Conservation (phyloP, 1,140 invertebrate genomes). For the Bombus terrestris region DNA sequence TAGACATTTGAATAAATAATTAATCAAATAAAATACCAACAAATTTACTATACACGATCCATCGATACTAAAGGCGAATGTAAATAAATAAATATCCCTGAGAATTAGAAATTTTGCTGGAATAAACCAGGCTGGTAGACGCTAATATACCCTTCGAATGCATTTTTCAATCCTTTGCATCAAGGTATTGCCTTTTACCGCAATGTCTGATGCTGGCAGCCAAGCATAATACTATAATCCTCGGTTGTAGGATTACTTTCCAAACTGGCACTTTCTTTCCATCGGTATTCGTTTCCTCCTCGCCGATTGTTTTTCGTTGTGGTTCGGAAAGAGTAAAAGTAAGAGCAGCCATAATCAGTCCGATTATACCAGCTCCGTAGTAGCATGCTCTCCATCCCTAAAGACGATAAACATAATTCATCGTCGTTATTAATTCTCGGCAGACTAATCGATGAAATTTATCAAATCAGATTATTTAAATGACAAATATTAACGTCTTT, state of each 20-base stretch:
- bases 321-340: slow-evolving; percentile 92
- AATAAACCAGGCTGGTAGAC: slow-evolving; percentile 35
- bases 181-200: slow-evolving; percentile 83
- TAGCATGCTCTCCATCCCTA: slow-evolving; percentile 95
- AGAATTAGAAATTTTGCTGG: not conserved
- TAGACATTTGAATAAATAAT: too few relatives aligned
- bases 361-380: slow-evolving; percentile 91
- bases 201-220: slow-evolving; percentile 96
- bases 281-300: slow-evolving; percentile 81
- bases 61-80: not conserved
- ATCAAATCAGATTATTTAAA: too few relatives aligned
- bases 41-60: too few relatives aligned
- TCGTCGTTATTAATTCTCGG: too few relatives aligned
- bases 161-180: slow-evolving; percentile 55
- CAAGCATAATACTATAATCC: slow-evolving; percentile 91
- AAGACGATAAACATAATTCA: not conserved
- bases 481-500: too few relatives aligned
- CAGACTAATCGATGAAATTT: too few relatives aligned
- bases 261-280: slow-evolving; percentile 85
- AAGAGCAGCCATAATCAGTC: slow-evolving; percentile 88
- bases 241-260: slow-evolving; percentile 89
- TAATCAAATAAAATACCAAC: too few relatives aligned
- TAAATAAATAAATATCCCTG: not conserved
- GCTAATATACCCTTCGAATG: slow-evolving; percentile 40
- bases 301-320: slow-evolving; percentile 87